These are phyloP conservation scores for Isichthys henryi DNA, from an alignment of 2,113 vertebrate genomes.

Conservation along the genomic window DNA sequence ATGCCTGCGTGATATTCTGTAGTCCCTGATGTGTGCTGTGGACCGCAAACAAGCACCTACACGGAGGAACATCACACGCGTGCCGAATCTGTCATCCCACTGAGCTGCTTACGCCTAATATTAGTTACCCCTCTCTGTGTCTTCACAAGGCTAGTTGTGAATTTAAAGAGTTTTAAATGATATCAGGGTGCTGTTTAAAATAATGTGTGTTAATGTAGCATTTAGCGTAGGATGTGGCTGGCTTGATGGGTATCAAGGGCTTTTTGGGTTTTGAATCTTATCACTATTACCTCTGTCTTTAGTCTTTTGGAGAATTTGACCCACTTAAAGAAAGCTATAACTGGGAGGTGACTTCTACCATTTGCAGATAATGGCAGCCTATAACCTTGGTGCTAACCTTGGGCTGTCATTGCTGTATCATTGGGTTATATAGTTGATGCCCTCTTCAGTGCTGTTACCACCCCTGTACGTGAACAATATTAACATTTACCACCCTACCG, in stretches of 20 bases:
- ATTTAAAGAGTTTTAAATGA: background rate
- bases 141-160: background rate
- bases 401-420: background rate
- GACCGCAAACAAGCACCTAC: constrained; percentile 16
- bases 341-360: background rate
- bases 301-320: background rate
- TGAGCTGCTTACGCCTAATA: background rate
- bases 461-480: background rate
- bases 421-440: background rate
- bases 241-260: background rate
- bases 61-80: background rate
- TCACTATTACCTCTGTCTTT: background rate
- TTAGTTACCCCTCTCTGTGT: background rate
- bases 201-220: background rate
- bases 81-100: background rate
- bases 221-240: background rate
- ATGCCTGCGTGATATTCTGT: constrained; percentile 13
- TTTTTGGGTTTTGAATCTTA: background rate
- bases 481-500: background rate
- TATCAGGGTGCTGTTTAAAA: background rate
- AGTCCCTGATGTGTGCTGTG: constrained; percentile 40
- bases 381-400: background rate
- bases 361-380: background rate
- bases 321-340: background rate
- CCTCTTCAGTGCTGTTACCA: background rate